These are phyloP conservation scores for Bombus cullumanus DNA, from an alignment of 1,140 invertebrate species.

Conservation along the genomic window DNA sequence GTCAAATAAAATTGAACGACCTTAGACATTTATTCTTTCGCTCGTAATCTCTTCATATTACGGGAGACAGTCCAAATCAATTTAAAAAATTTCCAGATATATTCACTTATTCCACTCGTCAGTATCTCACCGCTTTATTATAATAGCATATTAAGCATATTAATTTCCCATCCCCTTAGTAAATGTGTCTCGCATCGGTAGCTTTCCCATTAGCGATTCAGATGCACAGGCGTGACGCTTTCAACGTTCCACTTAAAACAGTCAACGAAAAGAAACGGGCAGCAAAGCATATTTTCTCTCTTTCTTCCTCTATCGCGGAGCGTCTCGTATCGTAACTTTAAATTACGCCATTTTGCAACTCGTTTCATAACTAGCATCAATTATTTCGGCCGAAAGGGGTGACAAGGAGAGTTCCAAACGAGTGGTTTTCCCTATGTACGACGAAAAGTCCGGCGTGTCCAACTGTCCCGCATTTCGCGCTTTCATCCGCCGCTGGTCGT, in stretches of 20 bases:
- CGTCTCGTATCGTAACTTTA: constrained; percentile 49
- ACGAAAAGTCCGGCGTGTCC: constrained; percentile 37
- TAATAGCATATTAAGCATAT: no score
- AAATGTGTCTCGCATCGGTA: neutral
- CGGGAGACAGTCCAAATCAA: no score
- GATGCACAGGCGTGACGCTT: constrained; percentile 19
- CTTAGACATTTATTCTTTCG: neutral
- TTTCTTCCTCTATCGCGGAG: neutral
- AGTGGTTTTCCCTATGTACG: constrained; percentile 33
- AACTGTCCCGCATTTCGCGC: constrained; percentile 40
- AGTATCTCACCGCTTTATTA: neutral
- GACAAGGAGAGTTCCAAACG: constrained; percentile 54
- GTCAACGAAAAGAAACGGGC: constrained; percentile 16
- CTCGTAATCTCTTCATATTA: no score
- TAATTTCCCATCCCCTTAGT: neutral
- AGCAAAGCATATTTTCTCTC: neutral
- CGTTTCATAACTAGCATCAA: constrained; percentile 53
- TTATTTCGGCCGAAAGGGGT: constrained; percentile 48
- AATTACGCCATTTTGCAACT: constrained; percentile 53
- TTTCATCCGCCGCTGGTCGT: constrained; percentile 10
- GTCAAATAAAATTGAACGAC: neutral
- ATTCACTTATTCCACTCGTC: neutral
- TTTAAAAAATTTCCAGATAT: neutral
- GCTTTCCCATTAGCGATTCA: constrained; percentile 7
- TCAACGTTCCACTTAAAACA: constrained; percentile 28